Conservation (phyloP, 2,888 invertebrate genomes). For the Tetheella fluctuosa region DNA sequence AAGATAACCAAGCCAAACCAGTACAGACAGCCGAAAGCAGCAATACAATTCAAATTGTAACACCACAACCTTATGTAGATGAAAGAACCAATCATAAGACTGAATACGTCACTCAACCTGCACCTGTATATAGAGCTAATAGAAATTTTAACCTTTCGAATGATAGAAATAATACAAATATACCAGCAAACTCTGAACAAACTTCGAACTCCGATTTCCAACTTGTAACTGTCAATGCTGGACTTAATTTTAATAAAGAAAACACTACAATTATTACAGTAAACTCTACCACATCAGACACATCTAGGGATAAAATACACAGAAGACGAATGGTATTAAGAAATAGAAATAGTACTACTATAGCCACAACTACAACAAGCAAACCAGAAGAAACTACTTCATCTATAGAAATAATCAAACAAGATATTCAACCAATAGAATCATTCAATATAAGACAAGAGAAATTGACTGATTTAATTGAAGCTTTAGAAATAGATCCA, state of each 20-base stretch:
- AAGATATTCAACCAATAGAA: slow-evolving; percentile 61
- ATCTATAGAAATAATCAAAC: slow-evolving; percentile 57
- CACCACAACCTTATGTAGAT: slow-evolving; percentile 66
- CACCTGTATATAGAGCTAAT: slow-evolving; percentile 70
- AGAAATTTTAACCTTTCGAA: slow-evolving; percentile 57
- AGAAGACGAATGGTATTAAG: slow-evolving; percentile 68
- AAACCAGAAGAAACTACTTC: slow-evolving; percentile 44
- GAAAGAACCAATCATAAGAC: slow-evolving; percentile 62
- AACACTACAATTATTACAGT: slow-evolving; percentile 16
- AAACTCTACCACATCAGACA: slow-evolving; percentile 40
- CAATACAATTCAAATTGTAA: slow-evolving; percentile 60
- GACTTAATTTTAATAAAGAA: slow-evolving; percentile 56
- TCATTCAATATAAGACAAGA: slow-evolving; percentile 53
- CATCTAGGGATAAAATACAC: slow-evolving; percentile 59
- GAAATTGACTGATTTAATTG: slow-evolving; percentile 63
- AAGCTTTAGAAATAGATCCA: slow-evolving; percentile 52
- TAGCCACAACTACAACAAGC: slow-evolving; percentile 34
- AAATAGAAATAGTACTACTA: slow-evolving; percentile 37
- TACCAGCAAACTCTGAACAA: slow-evolving; percentile 42
- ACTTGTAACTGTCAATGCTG: slow-evolving; percentile 59
- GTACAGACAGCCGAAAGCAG: slow-evolving; percentile 32
- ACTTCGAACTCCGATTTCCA: slow-evolving; percentile 44
- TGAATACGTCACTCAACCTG: slow-evolving; percentile 46
- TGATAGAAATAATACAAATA: slow-evolving; percentile 39
- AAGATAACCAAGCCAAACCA: slow-evolving; percentile 45